These are phyloP conservation scores for Coleophora flavipennella DNA, from an alignment of 2,888 invertebrate genomes.

Conservation along the genomic window DNA sequence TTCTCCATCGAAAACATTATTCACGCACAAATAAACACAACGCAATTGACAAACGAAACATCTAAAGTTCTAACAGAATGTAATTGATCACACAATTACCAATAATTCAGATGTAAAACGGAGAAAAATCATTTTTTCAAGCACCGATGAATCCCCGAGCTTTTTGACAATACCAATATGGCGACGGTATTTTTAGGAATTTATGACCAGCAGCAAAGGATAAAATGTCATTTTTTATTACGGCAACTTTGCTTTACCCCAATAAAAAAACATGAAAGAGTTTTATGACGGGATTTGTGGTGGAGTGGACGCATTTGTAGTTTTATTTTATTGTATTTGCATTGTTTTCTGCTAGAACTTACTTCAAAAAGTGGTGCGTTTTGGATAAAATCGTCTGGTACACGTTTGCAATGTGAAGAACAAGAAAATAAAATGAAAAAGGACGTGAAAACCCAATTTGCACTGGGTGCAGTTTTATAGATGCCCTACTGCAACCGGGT, in stretches of 20 bases:
- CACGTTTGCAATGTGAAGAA: no score
- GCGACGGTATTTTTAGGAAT: conserved; percentile 71
- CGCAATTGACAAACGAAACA: conserved; percentile 54
- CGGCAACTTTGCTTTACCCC: conserved; percentile 51
- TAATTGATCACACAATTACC: conserved; percentile 48
- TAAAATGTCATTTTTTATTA: conserved; percentile 35
- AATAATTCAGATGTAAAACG: conserved; percentile 42
- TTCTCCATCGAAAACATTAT: conserved; percentile 68
- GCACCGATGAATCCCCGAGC: conserved; percentile 55
- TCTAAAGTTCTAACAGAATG: conserved; percentile 56
- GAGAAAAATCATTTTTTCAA: conserved; percentile 65
- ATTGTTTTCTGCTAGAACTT: no score
- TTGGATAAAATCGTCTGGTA: no score
- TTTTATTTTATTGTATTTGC: no score
- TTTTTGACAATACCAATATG: conserved; percentile 74
- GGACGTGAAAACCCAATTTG: no score
- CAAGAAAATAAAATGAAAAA: no score
- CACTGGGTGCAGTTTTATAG: no score
- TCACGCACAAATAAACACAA: conserved; percentile 54
- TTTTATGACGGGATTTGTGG: no score
- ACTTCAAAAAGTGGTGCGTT: no score
- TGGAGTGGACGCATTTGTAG: no score
- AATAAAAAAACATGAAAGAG: no score
- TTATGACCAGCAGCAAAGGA: conserved; percentile 55
- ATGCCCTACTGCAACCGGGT: no score